A percentile compares a stretch with the other conserved stretches of the same genome.
Conservation (phyloP, 1,140 invertebrate genomes). For the Choristoneura fumiferana region DNA sequence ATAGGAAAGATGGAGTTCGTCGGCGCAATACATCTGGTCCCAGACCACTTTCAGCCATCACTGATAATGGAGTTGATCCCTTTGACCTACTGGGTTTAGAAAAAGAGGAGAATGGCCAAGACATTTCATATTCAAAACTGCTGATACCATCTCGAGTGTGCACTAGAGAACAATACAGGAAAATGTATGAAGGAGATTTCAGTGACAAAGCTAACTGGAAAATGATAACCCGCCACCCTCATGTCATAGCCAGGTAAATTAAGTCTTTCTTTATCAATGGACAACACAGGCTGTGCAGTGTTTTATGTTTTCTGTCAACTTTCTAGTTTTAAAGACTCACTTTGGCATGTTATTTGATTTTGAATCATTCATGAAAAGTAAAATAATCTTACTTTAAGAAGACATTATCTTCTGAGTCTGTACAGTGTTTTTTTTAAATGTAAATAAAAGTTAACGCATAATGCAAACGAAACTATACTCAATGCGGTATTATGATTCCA, state of each 20-base stretch:
- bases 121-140: slow-evolving; percentile 92
- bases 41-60: slow-evolving; percentile 90
- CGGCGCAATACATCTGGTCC: slow-evolving; percentile 89
- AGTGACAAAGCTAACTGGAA: slow-evolving; percentile 74
- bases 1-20: slow-evolving; percentile 86
- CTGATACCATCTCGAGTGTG: slow-evolving; percentile 87
- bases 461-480: too few species aligned
- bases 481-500: too few species aligned
- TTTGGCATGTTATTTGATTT: slow-evolving; percentile 33
- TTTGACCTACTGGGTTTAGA: slow-evolving; percentile 91
- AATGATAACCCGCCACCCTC: slow-evolving; percentile 74
- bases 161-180: slow-evolving; percentile 74
- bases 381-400: neutral
- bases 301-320: neutral
- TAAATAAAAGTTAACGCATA: too few species aligned
- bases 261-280: neutral
- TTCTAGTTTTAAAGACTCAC: neutral
- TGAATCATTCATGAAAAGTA: neutral
- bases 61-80: slow-evolving; percentile 91
- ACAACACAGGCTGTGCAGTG: neutral
- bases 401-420: too few species aligned
- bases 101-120: slow-evolving; percentile 89
- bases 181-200: slow-evolving; percentile 79
- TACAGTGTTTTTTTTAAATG: too few species aligned
- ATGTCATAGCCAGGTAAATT: slow-evolving; percentile 83